Percentiles rank a stretch among this genome's conserved stretches.
phyloP scores from a whole-genome alignment of 2,797 vertebrate genomes.

The Coreius guichenoti region DNA sequence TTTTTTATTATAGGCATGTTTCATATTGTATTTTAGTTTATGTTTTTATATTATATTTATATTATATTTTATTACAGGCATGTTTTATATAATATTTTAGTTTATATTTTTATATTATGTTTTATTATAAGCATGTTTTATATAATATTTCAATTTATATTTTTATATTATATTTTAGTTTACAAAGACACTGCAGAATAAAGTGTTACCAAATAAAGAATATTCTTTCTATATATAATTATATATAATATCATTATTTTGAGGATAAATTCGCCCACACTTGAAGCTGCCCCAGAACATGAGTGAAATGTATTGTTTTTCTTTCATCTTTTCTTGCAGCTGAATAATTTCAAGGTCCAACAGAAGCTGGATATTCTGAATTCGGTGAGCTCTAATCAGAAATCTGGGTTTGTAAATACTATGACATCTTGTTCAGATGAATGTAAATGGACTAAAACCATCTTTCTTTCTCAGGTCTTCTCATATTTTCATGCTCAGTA shows the following conservation, averaged over 20 bases:
- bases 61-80: too few species aligned
- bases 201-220: too few species aligned
- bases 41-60: too few species aligned
- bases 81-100: too few species aligned
- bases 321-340: constrained; percentile 63
- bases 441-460: background rate
- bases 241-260: too few species aligned
- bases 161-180: background rate
- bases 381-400: constrained; percentile 70
- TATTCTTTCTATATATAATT: too few species aligned
- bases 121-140: background rate
- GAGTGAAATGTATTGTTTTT: background rate
- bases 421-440: background rate
- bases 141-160: too few species aligned
- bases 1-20: too few species aligned
- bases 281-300: too few species aligned
- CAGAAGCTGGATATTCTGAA: constrained; percentile 79
- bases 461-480: constrained; percentile 70
- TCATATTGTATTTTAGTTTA: too few species aligned
- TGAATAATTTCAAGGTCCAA: constrained; percentile 78
- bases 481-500: constrained; percentile 81
- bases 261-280: background rate
- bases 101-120: too few species aligned
- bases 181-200: too few species aligned
- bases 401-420: background rate